Percentiles rank a stretch among this genome's conserved stretches.
Conservation (phyloP, 2,888 invertebrate species). For the Rhamnusium bicolor region DNA sequence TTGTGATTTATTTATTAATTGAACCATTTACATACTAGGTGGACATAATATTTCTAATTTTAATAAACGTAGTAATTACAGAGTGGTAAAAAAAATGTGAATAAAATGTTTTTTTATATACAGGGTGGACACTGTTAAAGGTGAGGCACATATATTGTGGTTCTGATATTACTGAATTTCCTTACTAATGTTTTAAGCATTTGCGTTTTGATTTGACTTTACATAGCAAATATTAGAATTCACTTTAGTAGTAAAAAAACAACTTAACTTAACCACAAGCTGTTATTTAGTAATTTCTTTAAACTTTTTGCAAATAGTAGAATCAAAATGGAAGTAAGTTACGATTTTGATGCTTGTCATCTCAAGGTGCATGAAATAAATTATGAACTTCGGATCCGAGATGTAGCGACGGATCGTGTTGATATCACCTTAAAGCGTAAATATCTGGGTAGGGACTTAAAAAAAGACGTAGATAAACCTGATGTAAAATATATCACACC, state of each 20-base stretch:
- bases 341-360: neutral
- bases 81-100: neutral
- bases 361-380: conserved; percentile 14
- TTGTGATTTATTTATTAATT: neutral
- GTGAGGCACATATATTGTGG: too few species aligned
- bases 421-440: conserved; percentile 4
- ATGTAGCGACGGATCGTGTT: conserved; percentile 9
- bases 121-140: too few species aligned
- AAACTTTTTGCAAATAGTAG: neutral
- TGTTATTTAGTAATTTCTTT: neutral
- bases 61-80: neutral
- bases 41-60: neutral
- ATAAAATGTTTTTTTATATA: neutral
- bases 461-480: conserved; percentile 15
- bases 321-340: conserved; percentile 1
- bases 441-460: conserved; percentile 21
- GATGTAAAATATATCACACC: neutral
- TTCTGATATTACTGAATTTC: too few species aligned
- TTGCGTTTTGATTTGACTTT: too few species aligned
- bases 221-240: too few species aligned
- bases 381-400: conserved; percentile 20
- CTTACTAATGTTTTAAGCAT: too few species aligned
- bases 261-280: neutral
- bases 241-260: neutral
- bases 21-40: neutral